Conservation (phyloP, 2,113 vertebrate species). For the Xiphophorus couchianus region DNA sequence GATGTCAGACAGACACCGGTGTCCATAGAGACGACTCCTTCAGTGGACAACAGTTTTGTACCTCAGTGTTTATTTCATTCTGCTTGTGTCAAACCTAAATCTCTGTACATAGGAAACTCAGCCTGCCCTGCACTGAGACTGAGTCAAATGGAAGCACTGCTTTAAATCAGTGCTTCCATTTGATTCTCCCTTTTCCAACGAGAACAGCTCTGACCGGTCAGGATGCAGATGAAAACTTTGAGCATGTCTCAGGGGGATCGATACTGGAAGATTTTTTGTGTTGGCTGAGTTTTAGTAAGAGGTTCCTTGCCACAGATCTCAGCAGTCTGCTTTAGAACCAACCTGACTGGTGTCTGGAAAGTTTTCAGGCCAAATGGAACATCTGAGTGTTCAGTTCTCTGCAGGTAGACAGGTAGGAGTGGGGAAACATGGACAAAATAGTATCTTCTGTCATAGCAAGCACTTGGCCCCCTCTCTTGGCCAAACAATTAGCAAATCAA, state of each 20-base stretch:
- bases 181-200: neutral
- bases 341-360: too few species aligned
- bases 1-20: slow-evolving; percentile 25
- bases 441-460: too few species aligned
- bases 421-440: too few species aligned
- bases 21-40: slow-evolving; percentile 18
- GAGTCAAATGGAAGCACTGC: slow-evolving; percentile 3
- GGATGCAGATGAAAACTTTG: neutral
- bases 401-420: too few species aligned
- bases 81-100: neutral
- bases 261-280: neutral
- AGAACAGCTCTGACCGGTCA: neutral
- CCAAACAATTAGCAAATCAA: too few species aligned
- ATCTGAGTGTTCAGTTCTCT: too few species aligned
- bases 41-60: slow-evolving; percentile 23
- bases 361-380: too few species aligned
- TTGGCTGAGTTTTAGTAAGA: too few species aligned
- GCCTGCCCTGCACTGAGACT: slow-evolving; percentile 1
- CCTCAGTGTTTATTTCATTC: slow-evolving; percentile 17
- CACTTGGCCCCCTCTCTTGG: too few species aligned
- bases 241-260: neutral
- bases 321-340: too few species aligned
- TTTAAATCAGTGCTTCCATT: neutral
- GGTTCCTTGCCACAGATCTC: too few species aligned
- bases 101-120: neutral